Base-by-base conservation (phyloP, 2,113 vertebrate species). In the Chelonoidis abingdonii region DNA sequence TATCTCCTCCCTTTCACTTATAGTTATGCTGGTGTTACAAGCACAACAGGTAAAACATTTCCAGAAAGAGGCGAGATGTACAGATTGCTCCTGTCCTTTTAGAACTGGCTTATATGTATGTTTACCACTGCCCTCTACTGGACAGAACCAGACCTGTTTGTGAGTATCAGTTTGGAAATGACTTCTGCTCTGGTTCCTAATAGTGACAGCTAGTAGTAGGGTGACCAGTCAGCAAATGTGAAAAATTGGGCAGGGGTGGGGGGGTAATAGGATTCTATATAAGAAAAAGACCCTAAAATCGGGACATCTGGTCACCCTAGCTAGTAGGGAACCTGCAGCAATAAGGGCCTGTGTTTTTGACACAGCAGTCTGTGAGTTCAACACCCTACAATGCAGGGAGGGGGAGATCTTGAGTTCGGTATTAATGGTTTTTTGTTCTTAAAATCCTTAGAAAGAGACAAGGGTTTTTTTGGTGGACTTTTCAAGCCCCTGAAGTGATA, bases 401-500 rank as follows among this genome's bases (percentile, higher is more conserved):
- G 17, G 7, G 31, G 29, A 12, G 3, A 69, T 29, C 31, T n/a
- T 62, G 89, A 56, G 8, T 84, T 91, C 79, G 90, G 35, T 35
- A 84, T 83, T 90, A 79, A 75, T 76, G 27, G 21, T 17, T 2
- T 50, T 94, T 87, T 97, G 94, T 82, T 96, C 95, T 92, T 93
- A 57, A 92, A 96, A 96, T 87, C 27, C 35, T 89, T 72, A 92
- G 47, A 91, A 91, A 95, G 62, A 95, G 88, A 25, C 96, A 92
- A 95, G 47, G 27, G 93, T 95, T 95, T 38, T 47, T 93, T 96
- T 93, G 87, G 57, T 90, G 83, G 89, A 47, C 91, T 80, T 83
- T 94, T 47, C 87, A 93, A 85, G 50, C 75, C 72, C 47, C 88
- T 92, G 56, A 80, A 80, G 65, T 89, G 88, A 81, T 52, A 83